phyloP scores from a whole-genome alignment of 2,888 invertebrate species.

The Drosophila prostipennis region DNA sequence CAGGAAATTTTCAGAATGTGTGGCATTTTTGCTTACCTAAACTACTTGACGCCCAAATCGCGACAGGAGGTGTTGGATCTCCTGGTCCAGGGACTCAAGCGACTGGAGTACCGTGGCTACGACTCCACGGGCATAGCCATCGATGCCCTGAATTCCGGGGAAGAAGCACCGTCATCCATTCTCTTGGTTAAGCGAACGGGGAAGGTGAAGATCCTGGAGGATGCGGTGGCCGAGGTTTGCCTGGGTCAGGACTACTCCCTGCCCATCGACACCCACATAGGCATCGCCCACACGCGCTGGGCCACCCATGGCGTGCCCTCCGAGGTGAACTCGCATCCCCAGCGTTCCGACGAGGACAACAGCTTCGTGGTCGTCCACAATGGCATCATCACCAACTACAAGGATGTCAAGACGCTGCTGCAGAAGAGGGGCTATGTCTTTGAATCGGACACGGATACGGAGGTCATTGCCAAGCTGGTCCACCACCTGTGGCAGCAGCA shows the following conservation, averaged over 20 bases:
- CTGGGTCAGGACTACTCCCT: constrained; percentile 87
- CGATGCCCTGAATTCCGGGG: constrained; percentile 86
- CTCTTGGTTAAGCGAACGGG: constrained; percentile 93
- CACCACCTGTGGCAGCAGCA: constrained; percentile 96
- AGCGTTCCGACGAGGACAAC: constrained; percentile 93
- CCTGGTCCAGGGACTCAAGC: constrained; percentile 96
- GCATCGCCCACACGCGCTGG: constrained; percentile 99
- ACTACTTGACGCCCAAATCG: constrained; percentile 97
- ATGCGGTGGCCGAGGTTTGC: constrained; percentile 89
- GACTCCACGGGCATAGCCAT: constrained; percentile 98
- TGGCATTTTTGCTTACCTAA: constrained; percentile 99
- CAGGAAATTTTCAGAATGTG: constrained; percentile 82
- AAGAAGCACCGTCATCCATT: constrained; percentile 89
- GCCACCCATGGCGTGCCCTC: constrained; percentile 99
- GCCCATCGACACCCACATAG: constrained; percentile 92
- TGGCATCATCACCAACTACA: constrained; percentile 99
- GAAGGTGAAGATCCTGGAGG: constrained; percentile 95
- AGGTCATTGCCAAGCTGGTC: constrained; percentile 97
- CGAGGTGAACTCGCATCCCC: constrained; percentile 97
- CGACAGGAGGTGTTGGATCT: constrained; percentile 96
- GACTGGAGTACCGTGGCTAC: constrained; percentile 99
- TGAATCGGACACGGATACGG: constrained; percentile 99
- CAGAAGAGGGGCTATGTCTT: constrained; percentile 95
- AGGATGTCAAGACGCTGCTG: constrained; percentile 94
- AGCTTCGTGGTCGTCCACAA: constrained; percentile 96